phyloP scores from a whole-genome alignment of 2,797 vertebrate species.

The Silurus lanzhouensis region DNA sequence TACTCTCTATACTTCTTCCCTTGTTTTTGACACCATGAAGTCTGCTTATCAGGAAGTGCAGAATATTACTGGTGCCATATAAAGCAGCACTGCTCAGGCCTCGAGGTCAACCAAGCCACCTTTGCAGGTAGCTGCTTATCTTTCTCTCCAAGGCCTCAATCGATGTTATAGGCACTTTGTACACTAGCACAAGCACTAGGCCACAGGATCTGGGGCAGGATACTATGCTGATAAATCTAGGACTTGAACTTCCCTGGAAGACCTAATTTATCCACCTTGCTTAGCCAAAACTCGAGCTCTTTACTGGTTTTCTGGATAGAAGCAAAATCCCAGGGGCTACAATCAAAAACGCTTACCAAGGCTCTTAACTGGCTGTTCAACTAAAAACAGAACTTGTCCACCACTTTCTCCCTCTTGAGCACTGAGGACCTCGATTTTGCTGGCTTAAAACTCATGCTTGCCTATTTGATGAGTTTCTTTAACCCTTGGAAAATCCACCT shows the following conservation, averaged over 20 bases:
- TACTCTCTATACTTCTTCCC: too few species aligned
- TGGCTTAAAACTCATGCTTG: too few species aligned
- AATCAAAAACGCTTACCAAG: not conserved
- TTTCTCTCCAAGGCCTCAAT: not conserved
- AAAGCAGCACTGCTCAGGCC: not conserved
- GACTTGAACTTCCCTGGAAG: not conserved
- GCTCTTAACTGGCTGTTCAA: too few species aligned
- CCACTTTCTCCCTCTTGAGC: too few species aligned
- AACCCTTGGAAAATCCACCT: too few species aligned
- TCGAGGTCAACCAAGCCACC: not conserved
- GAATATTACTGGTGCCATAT: too few species aligned
- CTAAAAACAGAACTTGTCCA: too few species aligned
- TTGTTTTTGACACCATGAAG: too few species aligned
- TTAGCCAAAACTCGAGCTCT: not conserved
- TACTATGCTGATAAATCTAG: not conserved
- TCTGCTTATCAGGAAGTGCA: not conserved
- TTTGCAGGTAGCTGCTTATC: not conserved
- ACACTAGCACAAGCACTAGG: not conserved
- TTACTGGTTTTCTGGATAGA: not conserved
- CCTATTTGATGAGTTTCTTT: too few species aligned
- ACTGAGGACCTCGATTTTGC: too few species aligned
- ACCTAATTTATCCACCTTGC: not conserved
- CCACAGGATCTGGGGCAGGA: not conserved
- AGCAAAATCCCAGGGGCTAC: not conserved
- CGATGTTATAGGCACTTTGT: not conserved